phyloP scores from a whole-genome alignment of 2,797 vertebrate genomes.

The Sebastes steindachneri region DNA sequence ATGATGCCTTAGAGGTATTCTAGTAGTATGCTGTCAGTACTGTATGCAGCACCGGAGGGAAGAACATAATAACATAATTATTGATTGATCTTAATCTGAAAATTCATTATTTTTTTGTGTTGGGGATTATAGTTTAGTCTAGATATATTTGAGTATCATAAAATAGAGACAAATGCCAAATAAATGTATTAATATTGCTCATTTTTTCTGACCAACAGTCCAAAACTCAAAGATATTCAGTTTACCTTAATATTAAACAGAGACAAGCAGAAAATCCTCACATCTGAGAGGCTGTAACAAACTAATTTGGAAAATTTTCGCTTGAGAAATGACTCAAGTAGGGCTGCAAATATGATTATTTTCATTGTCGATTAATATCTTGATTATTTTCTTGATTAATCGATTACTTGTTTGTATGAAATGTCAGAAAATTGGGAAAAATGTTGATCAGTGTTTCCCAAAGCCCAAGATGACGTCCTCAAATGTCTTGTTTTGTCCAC shows the following conservation, averaged over 20 bases:
- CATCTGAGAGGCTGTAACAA: accelerated
- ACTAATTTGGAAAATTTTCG: accelerated
- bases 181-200: background rate
- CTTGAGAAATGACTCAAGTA: no score
- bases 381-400: no score
- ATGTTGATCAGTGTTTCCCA: no score
- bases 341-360: accelerated
- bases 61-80: background rate
- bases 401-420: accelerated
- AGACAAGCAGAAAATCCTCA: background rate
- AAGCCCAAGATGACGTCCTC: no score
- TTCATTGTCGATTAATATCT: accelerated
- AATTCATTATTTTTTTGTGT: background rate
- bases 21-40: background rate
- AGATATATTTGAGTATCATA: background rate
- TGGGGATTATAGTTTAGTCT: background rate
- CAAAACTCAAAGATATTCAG: background rate
- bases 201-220: background rate
- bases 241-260: background rate
- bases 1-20: conserved; percentile 25
- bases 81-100: background rate
- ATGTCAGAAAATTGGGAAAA: no score
- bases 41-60: background rate
- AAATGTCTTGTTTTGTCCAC: no score
- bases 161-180: background rate